These are phyloP conservation scores for Mythimna albipuncta DNA, from an alignment of 2,888 invertebrate species.

Conservation along the genomic window DNA sequence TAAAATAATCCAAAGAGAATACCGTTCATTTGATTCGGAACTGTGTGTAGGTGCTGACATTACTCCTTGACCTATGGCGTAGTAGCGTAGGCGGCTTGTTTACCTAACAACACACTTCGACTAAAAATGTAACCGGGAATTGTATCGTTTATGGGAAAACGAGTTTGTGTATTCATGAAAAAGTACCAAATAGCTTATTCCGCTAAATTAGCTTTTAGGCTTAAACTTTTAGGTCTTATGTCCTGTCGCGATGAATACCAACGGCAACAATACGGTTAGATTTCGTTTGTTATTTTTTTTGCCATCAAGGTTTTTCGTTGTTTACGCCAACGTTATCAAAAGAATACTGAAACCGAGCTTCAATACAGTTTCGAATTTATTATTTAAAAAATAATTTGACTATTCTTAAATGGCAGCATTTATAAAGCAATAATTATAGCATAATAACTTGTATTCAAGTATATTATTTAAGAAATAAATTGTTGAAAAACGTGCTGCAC, in stretches of 20 bases:
- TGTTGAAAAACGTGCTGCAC: background rate
- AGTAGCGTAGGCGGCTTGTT: slow-evolving; percentile 62
- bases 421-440: slow-evolving; percentile 3
- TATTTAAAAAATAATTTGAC: background rate
- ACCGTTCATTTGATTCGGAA: slow-evolving; percentile 59
- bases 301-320: slow-evolving; percentile 4
- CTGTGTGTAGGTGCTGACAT: slow-evolving; percentile 65
- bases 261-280: background rate
- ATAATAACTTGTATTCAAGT: background rate
- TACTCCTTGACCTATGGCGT: slow-evolving; percentile 69
- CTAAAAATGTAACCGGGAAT: slow-evolving; percentile 34
- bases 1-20: slow-evolving; percentile 62
- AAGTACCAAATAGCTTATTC: slow-evolving; percentile 7
- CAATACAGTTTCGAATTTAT: background rate
- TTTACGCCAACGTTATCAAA: slow-evolving; percentile 23
- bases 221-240: background rate
- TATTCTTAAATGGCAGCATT: slow-evolving; percentile 4
- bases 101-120: slow-evolving; percentile 52
- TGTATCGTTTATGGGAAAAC: slow-evolving; percentile 41
- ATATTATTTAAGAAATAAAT: background rate
- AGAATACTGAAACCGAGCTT: slow-evolving; percentile 5
- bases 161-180: slow-evolving; percentile 29
- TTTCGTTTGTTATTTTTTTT: background rate
- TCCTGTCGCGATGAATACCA: background rate
- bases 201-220: slow-evolving; percentile 21